Conservation (phyloP, 37 sponge, comb jelly and placozoan genomes). For the Halichondria panicea region DNA sequence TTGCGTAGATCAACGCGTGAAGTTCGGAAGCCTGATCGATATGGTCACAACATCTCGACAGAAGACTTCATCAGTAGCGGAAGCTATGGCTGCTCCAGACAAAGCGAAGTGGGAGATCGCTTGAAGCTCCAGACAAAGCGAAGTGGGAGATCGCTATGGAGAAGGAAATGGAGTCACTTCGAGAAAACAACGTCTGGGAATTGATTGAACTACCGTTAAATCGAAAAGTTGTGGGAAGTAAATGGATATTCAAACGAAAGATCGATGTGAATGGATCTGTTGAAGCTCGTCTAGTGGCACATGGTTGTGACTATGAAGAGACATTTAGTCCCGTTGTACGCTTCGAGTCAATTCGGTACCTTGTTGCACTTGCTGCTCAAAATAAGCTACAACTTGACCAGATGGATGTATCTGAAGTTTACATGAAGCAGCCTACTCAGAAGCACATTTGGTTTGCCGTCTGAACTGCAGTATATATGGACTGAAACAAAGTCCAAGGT, state of each 20-base stretch:
- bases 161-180: slow-evolving; percentile 12
- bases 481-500: slow-evolving; percentile 41
- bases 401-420: slow-evolving; percentile 26
- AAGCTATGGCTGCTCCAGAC: slow-evolving; percentile 20
- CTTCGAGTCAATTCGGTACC: slow-evolving; percentile 32
- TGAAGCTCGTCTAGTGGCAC: slow-evolving; percentile 36
- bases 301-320: slow-evolving; percentile 39
- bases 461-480: slow-evolving; percentile 25
- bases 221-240: slow-evolving; percentile 1
- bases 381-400: slow-evolving; percentile 18
- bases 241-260: slow-evolving; percentile 23
- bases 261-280: slow-evolving; percentile 12
- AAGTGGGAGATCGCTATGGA: slow-evolving; percentile 11
- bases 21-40: slow-evolving; percentile 32
- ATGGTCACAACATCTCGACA: no score
- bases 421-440: slow-evolving; percentile 19
- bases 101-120: no score
- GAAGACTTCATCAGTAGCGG: slow-evolving; percentile 21
- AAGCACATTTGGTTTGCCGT: slow-evolving; percentile 1
- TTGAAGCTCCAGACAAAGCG: slow-evolving; percentile 5
- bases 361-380: slow-evolving; percentile 34
- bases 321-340: slow-evolving; percentile 36
- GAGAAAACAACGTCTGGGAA: slow-evolving; percentile 25
- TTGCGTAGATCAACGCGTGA: slow-evolving; percentile 37
- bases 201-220: slow-evolving; percentile 1